Evolutionary conservation across 1,140 invertebrate genomes (phyloP), one percentile per base, ranked within the genome.

Genomic region (Drosophila sechellia): DNA sequence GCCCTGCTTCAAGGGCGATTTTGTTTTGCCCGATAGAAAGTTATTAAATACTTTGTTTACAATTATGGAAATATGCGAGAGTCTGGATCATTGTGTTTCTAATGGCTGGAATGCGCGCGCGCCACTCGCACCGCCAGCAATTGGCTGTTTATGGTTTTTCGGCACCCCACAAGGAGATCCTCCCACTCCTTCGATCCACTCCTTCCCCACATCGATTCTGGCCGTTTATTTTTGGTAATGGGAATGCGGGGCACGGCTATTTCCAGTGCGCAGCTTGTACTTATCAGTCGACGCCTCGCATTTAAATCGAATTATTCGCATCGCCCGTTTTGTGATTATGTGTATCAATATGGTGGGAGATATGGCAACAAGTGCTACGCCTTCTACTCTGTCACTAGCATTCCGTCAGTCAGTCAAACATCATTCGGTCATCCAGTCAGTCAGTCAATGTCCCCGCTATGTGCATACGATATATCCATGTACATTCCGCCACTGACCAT

Each of bases 61-160:
- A 86, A 77, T 63, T 63, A 55, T 53, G 49, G 48, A 55, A 63
- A 77, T 50, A 63, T 35, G 40, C 42, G 22, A 25, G 22, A 25
- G 27, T 45, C 55, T 66, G 45, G 46, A 69, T 49, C 43, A 64
- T 65, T 35, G 69, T 45, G 56, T 52, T 77, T 27, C 37, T 25
- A 17, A 37, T 45, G 63, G 40, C 22, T 2, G 72, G 72, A 76
- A 76, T 76, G 73, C 64, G 75, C 83, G 83, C 83, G 83, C 80
- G 83, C 83, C 83, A 55, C 83, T 79, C 43, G 15, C 42, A 25
- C 17, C 20, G 31, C 65, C 40, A 12, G 63, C 49, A 56, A 68
- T 70, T 70, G 37, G 54, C 68, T 87, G 83, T 89, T 87, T 79
- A 84, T 79, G 79, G 72, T 84, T 69, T 65, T 79, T 89, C 72